These are phyloP conservation scores for Zaprionus ghesquierei DNA, from an alignment of 1,140 invertebrate species.

Conservation along the genomic window DNA sequence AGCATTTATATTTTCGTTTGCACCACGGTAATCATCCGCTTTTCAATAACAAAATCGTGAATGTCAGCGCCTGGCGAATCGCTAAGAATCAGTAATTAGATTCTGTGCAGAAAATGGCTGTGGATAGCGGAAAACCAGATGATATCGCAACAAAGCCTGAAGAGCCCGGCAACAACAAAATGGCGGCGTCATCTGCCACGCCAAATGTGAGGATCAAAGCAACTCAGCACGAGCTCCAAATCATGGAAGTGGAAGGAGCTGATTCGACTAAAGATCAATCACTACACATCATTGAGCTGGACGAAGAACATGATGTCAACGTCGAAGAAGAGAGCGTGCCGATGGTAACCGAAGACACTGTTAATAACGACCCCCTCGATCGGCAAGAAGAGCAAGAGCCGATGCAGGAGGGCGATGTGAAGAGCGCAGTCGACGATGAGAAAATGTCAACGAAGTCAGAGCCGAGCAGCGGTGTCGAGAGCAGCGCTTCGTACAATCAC, in stretches of 20 bases:
- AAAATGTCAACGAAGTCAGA: constrained; percentile 44
- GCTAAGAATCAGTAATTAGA: not conserved
- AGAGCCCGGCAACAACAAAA: constrained; percentile 52
- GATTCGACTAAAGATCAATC: not conserved
- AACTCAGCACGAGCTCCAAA: constrained; percentile 48
- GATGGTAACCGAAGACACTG: constrained; percentile 11
- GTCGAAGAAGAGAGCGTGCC: not conserved
- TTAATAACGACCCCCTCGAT: not conserved
- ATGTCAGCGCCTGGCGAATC: not conserved
- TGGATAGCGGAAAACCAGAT: not conserved
- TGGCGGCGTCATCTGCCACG: constrained; percentile 47
- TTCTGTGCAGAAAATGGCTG: not conserved
- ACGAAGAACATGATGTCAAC: constrained; percentile 37
- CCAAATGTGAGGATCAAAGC: not conserved
- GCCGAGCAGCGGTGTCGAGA: constrained; percentile 47
- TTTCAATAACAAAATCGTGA: not conserved
- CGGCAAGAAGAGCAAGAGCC: constrained; percentile 12
- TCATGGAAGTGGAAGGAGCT: constrained; percentile 64
- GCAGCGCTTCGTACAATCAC: constrained; percentile 34
- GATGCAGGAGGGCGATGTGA: constrained; percentile 13
- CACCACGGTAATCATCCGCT: not conserved
- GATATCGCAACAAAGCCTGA: not conserved
- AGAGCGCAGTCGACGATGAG: constrained; percentile 14
- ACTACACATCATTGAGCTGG: constrained; percentile 32
- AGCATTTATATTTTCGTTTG: not conserved